Conservation (phyloP, 1,140 invertebrate genomes). For the Portunus trituberculatus region DNA sequence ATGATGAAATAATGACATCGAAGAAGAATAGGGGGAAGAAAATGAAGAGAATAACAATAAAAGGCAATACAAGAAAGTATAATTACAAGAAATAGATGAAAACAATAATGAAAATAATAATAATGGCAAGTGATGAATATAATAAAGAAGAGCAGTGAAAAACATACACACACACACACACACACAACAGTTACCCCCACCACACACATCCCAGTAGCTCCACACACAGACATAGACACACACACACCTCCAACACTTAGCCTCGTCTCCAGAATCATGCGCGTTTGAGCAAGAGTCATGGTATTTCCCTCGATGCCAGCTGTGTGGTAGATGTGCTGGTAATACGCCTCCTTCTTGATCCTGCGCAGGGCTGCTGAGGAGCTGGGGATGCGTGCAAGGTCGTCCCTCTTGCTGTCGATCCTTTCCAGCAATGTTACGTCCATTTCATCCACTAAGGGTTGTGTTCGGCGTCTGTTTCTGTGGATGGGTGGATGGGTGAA, state of each 20-base stretch:
- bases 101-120: too few species aligned
- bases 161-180: too few species aligned
- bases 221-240: neutral
- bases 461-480: conserved; percentile 90
- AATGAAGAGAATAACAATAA: too few species aligned
- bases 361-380: conserved; percentile 89
- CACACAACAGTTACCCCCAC: too few species aligned
- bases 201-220: too few species aligned
- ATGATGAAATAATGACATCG: too few species aligned
- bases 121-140: neutral
- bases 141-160: neutral
- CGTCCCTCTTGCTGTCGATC: conserved; percentile 93
- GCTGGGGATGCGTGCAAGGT: conserved; percentile 90
- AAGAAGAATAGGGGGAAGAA: too few species aligned
- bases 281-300: conserved; percentile 95
- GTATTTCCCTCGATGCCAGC: conserved; percentile 99
- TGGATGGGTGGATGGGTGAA: too few species aligned
- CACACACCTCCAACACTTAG: conserved; percentile 90
- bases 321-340: conserved; percentile 96
- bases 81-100: too few species aligned
- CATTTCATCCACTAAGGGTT: conserved; percentile 93
- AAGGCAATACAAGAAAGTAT: too few species aligned
- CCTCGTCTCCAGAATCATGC: conserved; percentile 95
- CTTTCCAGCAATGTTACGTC: conserved; percentile 89
- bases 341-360: conserved; percentile 96